phyloP scores from a whole-genome alignment of 2,797 vertebrate species.

The Champsocephalus gunnari region DNA sequence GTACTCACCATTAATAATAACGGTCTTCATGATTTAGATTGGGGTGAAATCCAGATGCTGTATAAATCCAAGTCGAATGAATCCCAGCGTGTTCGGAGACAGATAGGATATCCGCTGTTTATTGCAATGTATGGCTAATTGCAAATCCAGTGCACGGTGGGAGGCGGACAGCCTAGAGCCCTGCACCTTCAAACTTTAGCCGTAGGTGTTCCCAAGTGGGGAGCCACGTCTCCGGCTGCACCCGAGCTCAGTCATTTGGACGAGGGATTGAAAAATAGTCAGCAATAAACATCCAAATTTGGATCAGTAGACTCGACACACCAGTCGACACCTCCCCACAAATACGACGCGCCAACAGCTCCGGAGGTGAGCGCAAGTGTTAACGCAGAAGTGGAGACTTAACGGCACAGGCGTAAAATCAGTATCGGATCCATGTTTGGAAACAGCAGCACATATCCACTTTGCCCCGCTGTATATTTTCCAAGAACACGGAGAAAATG shows the following conservation, averaged over 20 bases:
- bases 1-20: conserved; percentile 83
- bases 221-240: conserved; percentile 82
- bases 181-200: conserved; percentile 84
- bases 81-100: conserved; percentile 60
- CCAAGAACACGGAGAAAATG: conserved; percentile 64
- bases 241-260: conserved; percentile 85
- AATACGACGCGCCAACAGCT: conserved; percentile 60
- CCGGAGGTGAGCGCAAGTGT: conserved; percentile 63
- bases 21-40: conserved; percentile 84
- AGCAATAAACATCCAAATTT: conserved; percentile 82
- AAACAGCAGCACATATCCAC: conserved; percentile 68
- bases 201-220: conserved; percentile 83
- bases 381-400: conserved; percentile 56
- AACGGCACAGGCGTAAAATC: conserved; percentile 46
- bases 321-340: conserved; percentile 64
- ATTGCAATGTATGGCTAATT: conserved; percentile 64
- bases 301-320: conserved; percentile 64
- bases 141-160: conserved; percentile 75
- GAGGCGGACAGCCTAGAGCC: conserved; percentile 58
- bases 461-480: conserved; percentile 59
- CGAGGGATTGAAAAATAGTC: conserved; percentile 63
- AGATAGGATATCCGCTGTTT: conserved; percentile 71
- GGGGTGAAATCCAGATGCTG: conserved; percentile 74
- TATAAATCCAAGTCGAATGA: conserved; percentile 78
- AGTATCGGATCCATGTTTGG: conserved; percentile 72